These are phyloP conservation scores for Mus spretus DNA, from an alignment of 2,797 vertebrate genomes.

Conservation along the genomic window DNA sequence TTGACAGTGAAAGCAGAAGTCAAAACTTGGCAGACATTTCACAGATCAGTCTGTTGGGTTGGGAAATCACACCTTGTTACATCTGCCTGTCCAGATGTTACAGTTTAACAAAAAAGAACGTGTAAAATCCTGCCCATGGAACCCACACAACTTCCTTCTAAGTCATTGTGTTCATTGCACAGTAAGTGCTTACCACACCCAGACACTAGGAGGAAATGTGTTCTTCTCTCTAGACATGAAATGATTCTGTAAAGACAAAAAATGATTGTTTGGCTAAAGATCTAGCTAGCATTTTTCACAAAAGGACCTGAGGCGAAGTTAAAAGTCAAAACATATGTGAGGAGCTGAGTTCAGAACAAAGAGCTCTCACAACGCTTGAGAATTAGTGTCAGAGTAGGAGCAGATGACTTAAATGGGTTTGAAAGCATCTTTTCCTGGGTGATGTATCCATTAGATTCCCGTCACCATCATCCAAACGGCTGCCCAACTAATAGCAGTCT, in stretches of 20 bases:
- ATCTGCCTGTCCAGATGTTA: not conserved
- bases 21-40: not conserved
- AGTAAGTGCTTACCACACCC: not conserved
- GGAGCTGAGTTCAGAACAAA: slow-evolving; percentile 6
- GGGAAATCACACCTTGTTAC: not conserved
- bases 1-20: not conserved
- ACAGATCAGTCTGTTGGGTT: not conserved
- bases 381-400: not conserved
- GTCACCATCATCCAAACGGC: not conserved
- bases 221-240: not conserved
- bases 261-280: not conserved
- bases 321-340: not conserved
- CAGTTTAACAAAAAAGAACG: not conserved
- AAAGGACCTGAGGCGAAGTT: not conserved
- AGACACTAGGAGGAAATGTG: not conserved
- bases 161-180: not conserved
- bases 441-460: not conserved
- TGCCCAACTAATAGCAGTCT: not conserved
- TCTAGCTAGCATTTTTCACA: not conserved
- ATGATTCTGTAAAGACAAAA: not conserved
- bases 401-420: not conserved
- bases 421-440: not conserved
- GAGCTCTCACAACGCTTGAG: not conserved
- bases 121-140: not conserved
- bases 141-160: not conserved